Conservation (phyloP, 2,888 invertebrate species). For the Agrotis ipsilon region DNA sequence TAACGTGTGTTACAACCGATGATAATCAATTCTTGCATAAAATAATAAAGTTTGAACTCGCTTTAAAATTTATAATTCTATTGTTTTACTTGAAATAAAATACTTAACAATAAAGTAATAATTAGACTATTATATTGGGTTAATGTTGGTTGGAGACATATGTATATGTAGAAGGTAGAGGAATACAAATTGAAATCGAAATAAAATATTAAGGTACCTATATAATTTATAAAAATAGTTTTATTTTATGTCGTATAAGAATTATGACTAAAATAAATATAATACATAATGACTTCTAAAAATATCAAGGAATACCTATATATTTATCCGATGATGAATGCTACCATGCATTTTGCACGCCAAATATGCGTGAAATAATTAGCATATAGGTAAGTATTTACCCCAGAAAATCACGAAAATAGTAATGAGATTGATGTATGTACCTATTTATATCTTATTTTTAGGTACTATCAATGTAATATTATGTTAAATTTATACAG, state of each 20-base stretch:
- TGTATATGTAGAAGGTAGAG: too few species aligned
- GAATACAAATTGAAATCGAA: too few species aligned
- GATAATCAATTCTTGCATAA: not conserved
- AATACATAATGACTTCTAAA: too few species aligned
- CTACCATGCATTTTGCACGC: not conserved
- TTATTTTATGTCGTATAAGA: too few species aligned
- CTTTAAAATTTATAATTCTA: not conserved
- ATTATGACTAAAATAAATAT: not conserved
- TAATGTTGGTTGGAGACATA: not conserved
- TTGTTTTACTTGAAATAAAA: slow-evolving; percentile 20
- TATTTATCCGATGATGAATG: not conserved
- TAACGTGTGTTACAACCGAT: not conserved
- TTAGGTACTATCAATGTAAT: too few species aligned
- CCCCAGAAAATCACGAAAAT: slow-evolving; percentile 23
- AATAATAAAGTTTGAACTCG: slow-evolving; percentile 16
- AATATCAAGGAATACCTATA: too few species aligned
- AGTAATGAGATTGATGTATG: not conserved
- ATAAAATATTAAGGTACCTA: too few species aligned
- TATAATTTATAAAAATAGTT: too few species aligned
- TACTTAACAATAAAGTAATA: not conserved
- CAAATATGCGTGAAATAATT: not conserved
- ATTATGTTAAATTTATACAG: not conserved
- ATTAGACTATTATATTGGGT: not conserved
- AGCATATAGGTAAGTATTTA: slow-evolving; percentile 1
- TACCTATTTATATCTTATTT: too few species aligned